Evolutionary conservation across 2,888 invertebrate species (phyloP).

Genomic region (Chrysopilus asiliformis): DNA sequence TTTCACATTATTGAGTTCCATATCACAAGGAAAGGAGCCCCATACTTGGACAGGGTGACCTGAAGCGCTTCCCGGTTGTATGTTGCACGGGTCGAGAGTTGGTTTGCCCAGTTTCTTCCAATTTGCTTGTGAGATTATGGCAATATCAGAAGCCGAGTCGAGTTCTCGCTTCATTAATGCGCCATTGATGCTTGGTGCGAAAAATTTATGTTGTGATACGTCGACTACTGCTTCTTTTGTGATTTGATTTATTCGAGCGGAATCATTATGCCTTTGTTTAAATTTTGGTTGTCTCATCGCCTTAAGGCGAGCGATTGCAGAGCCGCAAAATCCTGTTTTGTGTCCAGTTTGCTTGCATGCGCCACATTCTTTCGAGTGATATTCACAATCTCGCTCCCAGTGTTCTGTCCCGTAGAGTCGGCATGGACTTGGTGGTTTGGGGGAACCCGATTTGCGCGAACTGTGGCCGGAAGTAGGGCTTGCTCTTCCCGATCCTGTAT

Average conservation of each 20-base stretch:
- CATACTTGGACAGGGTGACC: neutral
- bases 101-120: slow-evolving; percentile 6
- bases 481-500: neutral
- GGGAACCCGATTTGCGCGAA: neutral
- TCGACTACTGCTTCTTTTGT: neutral
- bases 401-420: neutral
- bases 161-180: too few species aligned
- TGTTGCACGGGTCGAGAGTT: neutral
- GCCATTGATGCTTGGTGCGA: too few species aligned
- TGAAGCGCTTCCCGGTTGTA: slow-evolving; percentile 4
- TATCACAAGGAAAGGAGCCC: slow-evolving; percentile 1
- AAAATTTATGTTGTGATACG: too few species aligned
- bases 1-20: slow-evolving; percentile 1
- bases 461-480: neutral
- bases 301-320: slow-evolving; percentile 1
- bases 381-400: neutral
- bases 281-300: neutral
- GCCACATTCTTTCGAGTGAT: neutral
- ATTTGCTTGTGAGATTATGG: neutral
- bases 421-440: neutral
- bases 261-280: neutral
- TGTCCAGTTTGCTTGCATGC: slow-evolving; percentile 1
- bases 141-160: slow-evolving; percentile 1
- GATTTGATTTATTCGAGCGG: neutral
- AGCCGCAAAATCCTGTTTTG: slow-evolving; percentile 1